Conservation (phyloP, 37 sponge, comb jelly and placozoan genomes). For the Ianthella basta region DNA sequence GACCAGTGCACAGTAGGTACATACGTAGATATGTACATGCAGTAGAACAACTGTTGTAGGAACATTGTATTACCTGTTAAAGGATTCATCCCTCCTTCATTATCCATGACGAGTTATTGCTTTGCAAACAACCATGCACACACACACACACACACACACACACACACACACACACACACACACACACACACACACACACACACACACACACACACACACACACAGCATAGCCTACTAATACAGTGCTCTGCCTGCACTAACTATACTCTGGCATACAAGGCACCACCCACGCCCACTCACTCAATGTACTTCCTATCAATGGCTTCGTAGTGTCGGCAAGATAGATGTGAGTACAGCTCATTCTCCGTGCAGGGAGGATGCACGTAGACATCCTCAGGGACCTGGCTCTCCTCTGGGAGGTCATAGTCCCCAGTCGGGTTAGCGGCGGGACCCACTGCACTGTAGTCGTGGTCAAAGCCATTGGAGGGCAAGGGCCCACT, state of each 20-base stretch:
- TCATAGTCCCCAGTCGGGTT: background rate
- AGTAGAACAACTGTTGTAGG: too few species aligned
- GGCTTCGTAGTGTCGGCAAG: conserved; percentile 48
- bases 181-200: background rate
- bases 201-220: background rate
- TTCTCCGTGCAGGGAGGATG: conserved; percentile 48
- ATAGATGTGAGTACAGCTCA: conserved; percentile 61
- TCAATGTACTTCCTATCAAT: conserved; percentile 42
- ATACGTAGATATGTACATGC: too few species aligned
- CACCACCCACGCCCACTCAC: conserved; percentile 29
- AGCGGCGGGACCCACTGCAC: conserved; percentile 12
- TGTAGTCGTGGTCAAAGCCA: conserved; percentile 26
- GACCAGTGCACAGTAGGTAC: too few species aligned
- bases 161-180: background rate
- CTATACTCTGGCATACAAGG: too few species aligned
- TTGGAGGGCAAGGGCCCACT: background rate
- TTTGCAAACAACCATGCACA: background rate
- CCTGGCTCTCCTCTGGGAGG: background rate
- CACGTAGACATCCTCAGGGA: conserved; percentile 13
- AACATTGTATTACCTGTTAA: too few species aligned
- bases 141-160: background rate
- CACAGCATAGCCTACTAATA: conserved; percentile 4
- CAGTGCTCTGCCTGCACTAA: background rate
- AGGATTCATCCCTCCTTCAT: too few species aligned
- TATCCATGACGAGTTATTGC: background rate